phyloP scores from a whole-genome alignment of 2,113 vertebrate genomes.

The Atherinomorus stipes region DNA sequence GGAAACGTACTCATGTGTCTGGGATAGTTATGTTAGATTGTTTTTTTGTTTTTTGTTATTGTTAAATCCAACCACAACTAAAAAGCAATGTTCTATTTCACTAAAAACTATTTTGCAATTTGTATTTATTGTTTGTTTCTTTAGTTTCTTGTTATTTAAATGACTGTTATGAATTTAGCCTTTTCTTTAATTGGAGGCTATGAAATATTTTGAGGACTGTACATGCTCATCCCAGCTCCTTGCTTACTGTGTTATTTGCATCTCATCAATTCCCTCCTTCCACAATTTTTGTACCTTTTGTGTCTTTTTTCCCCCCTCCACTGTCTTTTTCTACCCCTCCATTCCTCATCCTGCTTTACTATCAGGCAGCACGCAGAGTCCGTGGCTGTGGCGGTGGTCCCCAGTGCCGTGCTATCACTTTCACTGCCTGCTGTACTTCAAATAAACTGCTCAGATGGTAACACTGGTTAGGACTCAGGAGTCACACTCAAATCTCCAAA shows the following conservation, averaged over 20 bases:
- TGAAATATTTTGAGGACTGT: too few relatives aligned
- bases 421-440: slow-evolving; percentile 64
- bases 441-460: slow-evolving; percentile 56
- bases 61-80: too few relatives aligned
- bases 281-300: background rate
- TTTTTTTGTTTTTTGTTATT: too few relatives aligned
- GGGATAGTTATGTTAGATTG: too few relatives aligned
- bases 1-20: too few relatives aligned
- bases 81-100: too few relatives aligned
- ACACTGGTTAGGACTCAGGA: slow-evolving; percentile 43
- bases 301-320: slow-evolving; percentile 5
- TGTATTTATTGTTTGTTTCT: too few relatives aligned
- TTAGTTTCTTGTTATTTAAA: too few relatives aligned
- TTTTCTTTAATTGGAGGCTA: too few relatives aligned
- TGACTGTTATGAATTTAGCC: too few relatives aligned
- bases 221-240: background rate
- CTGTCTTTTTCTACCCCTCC: background rate
- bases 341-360: slow-evolving; percentile 12
- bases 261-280: slow-evolving; percentile 3
- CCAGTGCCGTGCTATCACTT: slow-evolving; percentile 45
- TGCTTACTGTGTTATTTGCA: background rate
- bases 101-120: too few relatives aligned
- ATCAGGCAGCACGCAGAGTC: slow-evolving; percentile 25
- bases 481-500: slow-evolving; percentile 46
- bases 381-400: slow-evolving; percentile 28